Evolutionary conservation across 2,797 vertebrate species (phyloP).

Genomic region (Danio jaintianensis): DNA sequence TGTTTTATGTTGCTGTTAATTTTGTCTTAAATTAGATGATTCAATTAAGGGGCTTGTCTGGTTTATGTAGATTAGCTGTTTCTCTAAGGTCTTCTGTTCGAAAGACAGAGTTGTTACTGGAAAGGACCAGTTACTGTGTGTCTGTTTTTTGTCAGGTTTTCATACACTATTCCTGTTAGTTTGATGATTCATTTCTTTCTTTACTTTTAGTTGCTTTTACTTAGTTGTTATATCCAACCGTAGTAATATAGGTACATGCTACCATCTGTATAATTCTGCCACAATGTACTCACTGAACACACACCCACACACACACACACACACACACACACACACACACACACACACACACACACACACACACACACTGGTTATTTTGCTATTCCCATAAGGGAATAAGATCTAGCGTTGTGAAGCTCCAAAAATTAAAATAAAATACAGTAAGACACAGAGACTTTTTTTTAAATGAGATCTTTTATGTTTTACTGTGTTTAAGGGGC

Average conservation of each 20-base stretch:
- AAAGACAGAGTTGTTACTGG: neutral
- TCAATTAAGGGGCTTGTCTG: constrained; percentile 27
- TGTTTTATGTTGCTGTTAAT: constrained; percentile 25
- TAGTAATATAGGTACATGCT: neutral
- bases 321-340: no score
- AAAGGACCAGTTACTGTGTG: neutral
- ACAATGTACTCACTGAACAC: no score
- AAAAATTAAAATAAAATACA: no score
- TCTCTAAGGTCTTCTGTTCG: constrained; percentile 8
- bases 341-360: no score
- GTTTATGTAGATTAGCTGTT: constrained; percentile 12
- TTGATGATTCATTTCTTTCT: neutral
- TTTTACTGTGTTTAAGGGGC: no score
- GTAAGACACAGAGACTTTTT: no score
- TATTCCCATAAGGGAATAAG: no score
- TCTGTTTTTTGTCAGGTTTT: constrained; percentile 1
- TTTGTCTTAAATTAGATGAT: constrained; percentile 15
- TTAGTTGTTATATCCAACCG: neutral
- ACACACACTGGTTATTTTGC: no score
- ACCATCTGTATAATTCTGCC: no score
- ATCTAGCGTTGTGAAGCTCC: no score
- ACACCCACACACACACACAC: no score
- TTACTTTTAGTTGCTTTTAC: neutral
- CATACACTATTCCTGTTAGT: neutral
- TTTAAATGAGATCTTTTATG: no score